Evolutionary conservation across 35 echinoderm and acorn worm species (phyloP).

Genomic region (Apostichopus californicus): DNA sequence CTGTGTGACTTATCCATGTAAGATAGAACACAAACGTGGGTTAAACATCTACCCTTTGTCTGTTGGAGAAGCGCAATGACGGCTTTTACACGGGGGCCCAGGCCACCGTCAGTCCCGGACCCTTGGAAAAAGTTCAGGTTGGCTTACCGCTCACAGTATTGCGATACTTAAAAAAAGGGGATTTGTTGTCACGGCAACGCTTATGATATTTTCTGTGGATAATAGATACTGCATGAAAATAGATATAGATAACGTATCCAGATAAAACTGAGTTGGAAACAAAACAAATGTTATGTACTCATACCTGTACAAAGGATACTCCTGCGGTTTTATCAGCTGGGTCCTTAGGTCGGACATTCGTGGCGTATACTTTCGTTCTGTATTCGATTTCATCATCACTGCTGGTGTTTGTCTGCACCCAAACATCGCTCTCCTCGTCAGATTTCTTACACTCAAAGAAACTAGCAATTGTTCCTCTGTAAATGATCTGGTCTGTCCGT

Average conservation of each 20-base stretch:
- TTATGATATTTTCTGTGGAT: too few relatives aligned
- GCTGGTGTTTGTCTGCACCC: slow-evolving; percentile 30
- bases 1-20: too few relatives aligned
- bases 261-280: too few relatives aligned
- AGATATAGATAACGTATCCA: too few relatives aligned
- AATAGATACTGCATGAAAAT: too few relatives aligned
- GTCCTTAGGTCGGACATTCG: slow-evolving; percentile 82
- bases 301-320: slow-evolving; percentile 66
- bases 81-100: too few relatives aligned
- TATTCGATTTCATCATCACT: slow-evolving; percentile 79
- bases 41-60: too few relatives aligned
- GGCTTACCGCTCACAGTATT: background rate
- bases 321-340: slow-evolving; percentile 28
- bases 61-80: too few relatives aligned
- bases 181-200: too few relatives aligned
- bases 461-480: slow-evolving; percentile 48
- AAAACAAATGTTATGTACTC: background rate
- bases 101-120: background rate
- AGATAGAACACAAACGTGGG: too few relatives aligned
- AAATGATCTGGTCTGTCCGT: slow-evolving; percentile 67
- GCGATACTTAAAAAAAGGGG: too few relatives aligned
- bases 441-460: slow-evolving; percentile 76
- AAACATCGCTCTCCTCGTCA: slow-evolving; percentile 36
- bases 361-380: slow-evolving; percentile 72
- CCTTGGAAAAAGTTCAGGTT: background rate